Conservation (phyloP, 2,113 vertebrate genomes). For the Speoplatyrhinus poulsoni region DNA sequence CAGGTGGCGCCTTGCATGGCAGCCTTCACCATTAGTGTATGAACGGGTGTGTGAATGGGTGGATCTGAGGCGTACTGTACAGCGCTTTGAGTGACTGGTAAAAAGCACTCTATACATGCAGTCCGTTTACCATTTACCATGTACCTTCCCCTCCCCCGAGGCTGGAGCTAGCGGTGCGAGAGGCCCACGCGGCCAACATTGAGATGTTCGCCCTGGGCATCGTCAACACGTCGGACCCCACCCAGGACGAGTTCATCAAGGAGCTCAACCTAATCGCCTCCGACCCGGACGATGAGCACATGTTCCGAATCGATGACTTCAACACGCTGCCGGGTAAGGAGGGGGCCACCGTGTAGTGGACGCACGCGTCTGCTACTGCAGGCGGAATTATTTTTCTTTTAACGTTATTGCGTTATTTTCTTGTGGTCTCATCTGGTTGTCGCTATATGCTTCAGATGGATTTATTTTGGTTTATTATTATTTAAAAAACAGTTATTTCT, state of each 20-base stretch:
- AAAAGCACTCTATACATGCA: no score
- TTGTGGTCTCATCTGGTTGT: no score
- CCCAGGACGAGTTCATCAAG: conserved; percentile 80
- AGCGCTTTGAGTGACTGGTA: no score
- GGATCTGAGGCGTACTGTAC: no score
- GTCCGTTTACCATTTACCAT: no score
- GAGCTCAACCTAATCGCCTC: conserved; percentile 88
- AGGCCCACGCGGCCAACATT: conserved; percentile 84
- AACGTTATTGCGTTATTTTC: no score
- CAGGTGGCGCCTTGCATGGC: no score
- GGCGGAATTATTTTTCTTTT: background rate
- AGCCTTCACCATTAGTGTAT: no score
- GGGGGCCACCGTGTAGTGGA: background rate
- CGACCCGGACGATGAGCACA: conserved; percentile 84
- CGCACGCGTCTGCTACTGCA: background rate
- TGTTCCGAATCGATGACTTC: conserved; percentile 87
- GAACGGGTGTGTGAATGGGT: no score
- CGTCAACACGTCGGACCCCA: conserved; percentile 81
- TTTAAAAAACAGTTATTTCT: no score
- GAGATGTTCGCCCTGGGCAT: conserved; percentile 89
- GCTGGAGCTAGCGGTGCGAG: conserved; percentile 80
- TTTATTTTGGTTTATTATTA: no score
- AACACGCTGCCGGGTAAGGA: conserved; percentile 83
- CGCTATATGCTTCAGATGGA: no score
- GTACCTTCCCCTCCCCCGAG: conserved; percentile 16